Base-by-base conservation (phyloP, 2,113 vertebrate genomes). In the Pterocles gutturalis region DNA sequence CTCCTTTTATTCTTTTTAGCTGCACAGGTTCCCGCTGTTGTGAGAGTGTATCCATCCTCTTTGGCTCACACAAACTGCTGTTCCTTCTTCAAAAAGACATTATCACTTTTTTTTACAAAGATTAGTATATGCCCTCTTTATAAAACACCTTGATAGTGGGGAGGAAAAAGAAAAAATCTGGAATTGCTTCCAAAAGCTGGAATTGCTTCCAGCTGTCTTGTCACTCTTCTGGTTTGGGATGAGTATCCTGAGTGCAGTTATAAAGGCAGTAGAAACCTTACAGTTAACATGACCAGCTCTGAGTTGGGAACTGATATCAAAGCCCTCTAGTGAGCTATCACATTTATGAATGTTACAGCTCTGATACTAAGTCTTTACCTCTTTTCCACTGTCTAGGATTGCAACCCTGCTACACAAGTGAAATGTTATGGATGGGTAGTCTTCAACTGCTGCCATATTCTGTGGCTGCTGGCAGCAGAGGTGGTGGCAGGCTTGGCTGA, bases 381-480 rank as follows among this genome's bases (percentile, higher is more conserved):
- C 69, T 41, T 61, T 14, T 34, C 64, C 26, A 3, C 16, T 51
- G 21, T 38, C 17, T 26, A 70, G 38, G 49, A n/a, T 33, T 3
- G 4, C 34, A 69, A 46, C 19, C 58, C 12, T 41, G 45, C 29
- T 29, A 48, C 2, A 25, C 17, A 43, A 0, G 0, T 77, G 48
- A 81, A 90, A 72, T 7, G 10, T 17, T 57, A 81, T 67, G n/a
- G 28, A 38, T 58, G 18, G 17, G 9, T 48, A 11, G 7, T 38
- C 67, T 84, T 58, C 46, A 87, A 18, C 20, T 58, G 36, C 48
- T 71, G 46, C 43, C n/a, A 29, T 38, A 18, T 26, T 72, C 45
- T 3, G 0, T 20, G 24, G 48, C n/a, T 72, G 53, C 64, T 87
- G 38, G 69, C n/a, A 84, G 57, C 12, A 83, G 11, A 71, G 46